Base-by-base conservation (phyloP, 2,888 invertebrate species). In the Bibio marci region DNA sequence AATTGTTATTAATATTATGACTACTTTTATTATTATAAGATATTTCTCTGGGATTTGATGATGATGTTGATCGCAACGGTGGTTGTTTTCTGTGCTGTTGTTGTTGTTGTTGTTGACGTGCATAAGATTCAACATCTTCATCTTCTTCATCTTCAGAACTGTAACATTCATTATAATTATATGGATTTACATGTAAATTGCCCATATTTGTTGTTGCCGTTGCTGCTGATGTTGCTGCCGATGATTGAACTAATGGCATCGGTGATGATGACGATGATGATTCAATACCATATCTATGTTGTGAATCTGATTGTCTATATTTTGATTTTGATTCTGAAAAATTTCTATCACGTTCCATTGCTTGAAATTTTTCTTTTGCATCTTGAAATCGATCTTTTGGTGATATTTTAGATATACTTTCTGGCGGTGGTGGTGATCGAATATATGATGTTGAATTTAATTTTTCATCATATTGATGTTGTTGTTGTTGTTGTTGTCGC, bases 291-390 rank as follows among this genome's bases (percentile, higher is more conserved):
- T 14, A 12, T 15, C 35, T 28, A 28, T 18, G 25, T 27, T 27
- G 26, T 13, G 35, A 27, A 11, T 32, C 30, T 22, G 28, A 35
- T 19, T 32, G 33, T 27, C 38, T 11, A 18, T 33, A 26, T 12
- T 34, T 19, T 17, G 17, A 19, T 18, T 26, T 27, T 28, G 30
- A 30, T 11, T 26, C 19, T 11, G 18, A 13, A 25, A 55, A 52
- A 11, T 73, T 66, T 41, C 73, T 64, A 49, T 80, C 77, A 43
- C 77, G 67, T 54, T 86, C 86, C 59, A 86, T 69, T 45, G 80
- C 73, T 57, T 78, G 69, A 55, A 86, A 86, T 60, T 85, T 85
- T 52, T 86, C 82, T 58, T 85, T 85, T 34, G 86, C 85, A 50
- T 85, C 85, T 50, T 81, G 78, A 61, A 86, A 85, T 42, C 83